Evolutionary conservation across 1,140 invertebrate genomes (phyloP).

Genomic region (Drosophila pachea): DNA sequence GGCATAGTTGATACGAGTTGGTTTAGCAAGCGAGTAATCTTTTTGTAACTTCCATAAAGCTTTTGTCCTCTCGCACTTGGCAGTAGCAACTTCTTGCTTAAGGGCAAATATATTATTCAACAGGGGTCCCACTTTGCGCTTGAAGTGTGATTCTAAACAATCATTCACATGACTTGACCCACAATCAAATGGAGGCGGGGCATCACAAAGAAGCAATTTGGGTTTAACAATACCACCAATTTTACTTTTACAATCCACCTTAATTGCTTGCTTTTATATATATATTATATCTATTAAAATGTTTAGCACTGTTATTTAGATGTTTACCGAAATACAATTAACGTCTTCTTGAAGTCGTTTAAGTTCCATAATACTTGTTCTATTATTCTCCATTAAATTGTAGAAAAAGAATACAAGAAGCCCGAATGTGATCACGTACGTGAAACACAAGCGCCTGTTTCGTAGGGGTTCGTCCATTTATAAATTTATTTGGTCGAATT

Average conservation of each 20-base stretch:
- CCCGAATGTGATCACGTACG: conserved; percentile 42
- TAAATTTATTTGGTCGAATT: background rate
- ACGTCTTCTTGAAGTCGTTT: conserved; percentile 36
- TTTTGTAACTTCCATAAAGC: background rate
- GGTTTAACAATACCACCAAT: no score
- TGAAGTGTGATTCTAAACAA: conserved; percentile 51
- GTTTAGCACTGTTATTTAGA: background rate
- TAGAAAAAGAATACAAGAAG: conserved; percentile 48
- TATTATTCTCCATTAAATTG: conserved; percentile 36
- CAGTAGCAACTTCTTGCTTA: conserved; percentile 39
- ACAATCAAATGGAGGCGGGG: no score
- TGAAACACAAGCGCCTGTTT: conserved; percentile 28
- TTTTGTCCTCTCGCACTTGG: background rate
- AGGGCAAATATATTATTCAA: conserved; percentile 64
- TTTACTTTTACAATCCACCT: background rate
- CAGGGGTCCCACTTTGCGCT: conserved; percentile 47
- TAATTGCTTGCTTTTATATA: background rate
- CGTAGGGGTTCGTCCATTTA: conserved; percentile 16
- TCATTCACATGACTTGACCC: conserved; percentile 34
- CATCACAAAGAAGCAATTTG: no score
- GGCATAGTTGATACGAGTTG: conserved; percentile 58
- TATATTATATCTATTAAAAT: background rate
- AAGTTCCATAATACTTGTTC: conserved; percentile 17
- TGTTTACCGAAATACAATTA: conserved; percentile 45
- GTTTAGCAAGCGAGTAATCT: background rate